Evolutionary conservation across 2,888 invertebrate genomes (phyloP).

Genomic region (Lasioglossum malachurum): DNA sequence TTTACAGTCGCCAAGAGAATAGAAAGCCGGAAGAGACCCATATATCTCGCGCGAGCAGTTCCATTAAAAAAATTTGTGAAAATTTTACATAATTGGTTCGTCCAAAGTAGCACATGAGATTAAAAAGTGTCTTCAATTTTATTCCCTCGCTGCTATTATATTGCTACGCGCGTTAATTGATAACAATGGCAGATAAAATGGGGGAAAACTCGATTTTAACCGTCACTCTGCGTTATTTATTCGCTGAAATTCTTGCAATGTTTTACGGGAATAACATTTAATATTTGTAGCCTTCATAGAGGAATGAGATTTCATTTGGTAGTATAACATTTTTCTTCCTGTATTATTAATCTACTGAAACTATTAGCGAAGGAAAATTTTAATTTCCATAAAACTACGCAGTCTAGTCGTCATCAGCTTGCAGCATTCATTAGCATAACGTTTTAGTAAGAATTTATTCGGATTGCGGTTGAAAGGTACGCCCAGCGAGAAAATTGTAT

Average conservation of each 20-base stretch:
- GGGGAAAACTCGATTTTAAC: background rate
- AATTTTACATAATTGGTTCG: background rate
- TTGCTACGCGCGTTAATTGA: background rate
- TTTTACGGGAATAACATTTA: background rate
- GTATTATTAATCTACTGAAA: background rate
- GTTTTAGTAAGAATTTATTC: background rate
- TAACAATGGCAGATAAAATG: background rate
- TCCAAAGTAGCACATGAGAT: background rate
- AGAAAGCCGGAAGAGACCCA: background rate
- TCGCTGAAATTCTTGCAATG: background rate
- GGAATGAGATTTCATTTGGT: background rate
- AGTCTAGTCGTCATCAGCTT: background rate
- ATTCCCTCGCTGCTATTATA: background rate
- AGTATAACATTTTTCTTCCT: background rate
- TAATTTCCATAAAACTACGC: background rate
- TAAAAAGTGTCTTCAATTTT: conserved; percentile 3
- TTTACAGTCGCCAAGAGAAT: background rate
- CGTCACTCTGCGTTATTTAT: background rate
- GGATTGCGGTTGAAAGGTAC: background rate
- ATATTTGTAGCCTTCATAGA: background rate
- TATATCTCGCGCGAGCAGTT: background rate
- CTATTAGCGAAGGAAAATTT: background rate
- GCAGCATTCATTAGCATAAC: background rate
- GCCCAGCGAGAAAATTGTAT: background rate
- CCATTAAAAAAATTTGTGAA: background rate